Evolutionary conservation across 2,888 invertebrate genomes (phyloP), one percentile per base, ranked within the genome.

Genomic region (Augiades crinisus): DNA sequence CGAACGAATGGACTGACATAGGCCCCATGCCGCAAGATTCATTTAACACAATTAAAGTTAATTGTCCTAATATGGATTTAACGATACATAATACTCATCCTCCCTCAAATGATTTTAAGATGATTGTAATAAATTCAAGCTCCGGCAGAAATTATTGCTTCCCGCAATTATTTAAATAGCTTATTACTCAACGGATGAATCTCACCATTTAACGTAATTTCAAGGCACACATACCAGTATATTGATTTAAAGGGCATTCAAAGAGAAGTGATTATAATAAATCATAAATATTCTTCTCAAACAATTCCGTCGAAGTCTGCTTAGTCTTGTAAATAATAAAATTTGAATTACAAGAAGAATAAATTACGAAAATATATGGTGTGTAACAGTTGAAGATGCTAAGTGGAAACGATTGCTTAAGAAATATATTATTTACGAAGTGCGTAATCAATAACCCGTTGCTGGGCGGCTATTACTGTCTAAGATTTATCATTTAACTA

Each of bases 1-100:
- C 19, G 41, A 49, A 17, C 49, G 31, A 13, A 24, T 16, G 19
- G 6, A 24, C 22, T 7, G 7, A 13, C 41, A 13, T 14, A 16
- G n/a, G n/a, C 13, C 16, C 12, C 13, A 12, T 24, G 34, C 27
- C 10, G 17, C 19, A 41, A 50, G 50, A 50, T 30, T 36, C 10
- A 43, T 43, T 43, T 43, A 7, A 36, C 43, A 36, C 36, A 43
- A 14, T 43, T 21, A 43, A 50, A 50, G 1, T 43, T 50, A 50
- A 50, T 24, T 30, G 27, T 43, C 27, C 19, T 43, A 50, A 50
- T 50, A 43, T 13, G 36, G 50, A 43, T 50, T 50, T 50, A 50
- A 50, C 50, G 50, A 50, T 36, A 34, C 36, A 36, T 50, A 43
- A 50, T 50, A 50, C 41, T 19, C 33, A 14, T 43, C 34, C 13